A percentile compares a stretch with the other conserved stretches of the same genome.
These are phyloP conservation scores for Eupithecia exiguata DNA, from an alignment of 2,888 invertebrate species.

Conservation along the genomic window DNA sequence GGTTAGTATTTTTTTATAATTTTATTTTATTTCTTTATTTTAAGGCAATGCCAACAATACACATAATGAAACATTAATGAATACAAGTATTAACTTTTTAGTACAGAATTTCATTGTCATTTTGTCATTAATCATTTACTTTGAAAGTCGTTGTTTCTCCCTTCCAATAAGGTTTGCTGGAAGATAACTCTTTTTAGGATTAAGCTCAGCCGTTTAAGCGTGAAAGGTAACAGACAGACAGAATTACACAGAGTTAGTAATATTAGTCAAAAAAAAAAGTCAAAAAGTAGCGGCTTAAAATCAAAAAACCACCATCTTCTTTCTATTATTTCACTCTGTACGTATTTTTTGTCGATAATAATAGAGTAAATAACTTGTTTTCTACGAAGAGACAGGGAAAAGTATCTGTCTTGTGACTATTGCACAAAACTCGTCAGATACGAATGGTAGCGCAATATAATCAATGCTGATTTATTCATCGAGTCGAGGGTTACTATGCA, in stretches of 20 bases:
- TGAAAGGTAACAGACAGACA: too few relatives aligned
- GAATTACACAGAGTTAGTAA: too few relatives aligned
- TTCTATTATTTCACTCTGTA: background rate
- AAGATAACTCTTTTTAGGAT: background rate
- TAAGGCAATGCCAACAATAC: too few relatives aligned
- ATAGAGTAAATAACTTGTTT: background rate
- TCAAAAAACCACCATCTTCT: background rate
- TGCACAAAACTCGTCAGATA: slow-evolving; percentile 13
- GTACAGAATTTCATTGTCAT: too few relatives aligned
- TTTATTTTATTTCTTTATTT: too few relatives aligned
- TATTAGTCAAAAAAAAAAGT: too few relatives aligned
- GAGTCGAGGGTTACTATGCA: slow-evolving; percentile 40
- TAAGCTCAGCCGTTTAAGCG: too few relatives aligned
- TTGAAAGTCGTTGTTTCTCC: background rate
- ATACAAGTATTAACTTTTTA: too few relatives aligned
- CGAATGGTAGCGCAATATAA: slow-evolving; percentile 34
- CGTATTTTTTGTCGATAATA: background rate
- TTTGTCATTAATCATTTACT: too few relatives aligned
- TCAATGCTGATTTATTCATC: slow-evolving; percentile 44
- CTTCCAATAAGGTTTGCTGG: background rate
- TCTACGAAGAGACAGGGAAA: background rate
- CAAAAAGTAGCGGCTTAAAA: background rate
- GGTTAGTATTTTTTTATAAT: too few relatives aligned
- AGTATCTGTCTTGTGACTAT: slow-evolving; percentile 2
- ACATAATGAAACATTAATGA: too few relatives aligned